Evolutionary conservation across 2,888 invertebrate genomes (phyloP).

Genomic region (Barypeithes pellucidus): DNA sequence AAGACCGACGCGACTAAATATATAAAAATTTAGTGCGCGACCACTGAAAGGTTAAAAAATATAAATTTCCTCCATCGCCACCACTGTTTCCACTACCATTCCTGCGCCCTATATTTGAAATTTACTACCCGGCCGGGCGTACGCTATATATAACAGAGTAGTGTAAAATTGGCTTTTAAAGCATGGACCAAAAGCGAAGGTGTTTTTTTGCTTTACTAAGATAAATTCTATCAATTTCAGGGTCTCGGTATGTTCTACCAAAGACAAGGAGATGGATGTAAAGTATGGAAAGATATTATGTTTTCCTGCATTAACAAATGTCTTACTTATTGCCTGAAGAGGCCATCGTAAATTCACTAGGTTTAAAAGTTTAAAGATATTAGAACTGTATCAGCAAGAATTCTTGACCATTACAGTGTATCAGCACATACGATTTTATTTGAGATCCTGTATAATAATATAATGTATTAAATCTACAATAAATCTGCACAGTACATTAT

Average conservation of each 20-base stretch:
- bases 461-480: neutral
- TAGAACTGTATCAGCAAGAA: too few species aligned
- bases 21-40: too few species aligned
- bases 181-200: conserved; percentile 2
- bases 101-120: conserved; percentile 27
- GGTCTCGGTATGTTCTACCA: neutral
- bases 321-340: too few species aligned
- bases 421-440: too few species aligned
- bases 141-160: conserved; percentile 19
- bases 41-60: neutral
- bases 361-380: too few species aligned
- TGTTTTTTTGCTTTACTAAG: conserved; percentile 28
- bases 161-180: conserved; percentile 35
- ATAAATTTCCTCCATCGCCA: neutral
- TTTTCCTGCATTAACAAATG: too few species aligned
- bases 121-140: conserved; percentile 28
- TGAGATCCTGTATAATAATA: conserved; percentile 1
- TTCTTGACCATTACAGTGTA: too few species aligned
- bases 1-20: too few species aligned
- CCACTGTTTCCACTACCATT: conserved; percentile 7
- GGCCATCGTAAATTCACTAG: too few species aligned
- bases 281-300: too few species aligned
- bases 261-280: neutral
- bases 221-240: conserved; percentile 30
- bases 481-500: neutral